Percentiles rank a stretch among this genome's conserved stretches.
Conservation (phyloP, 2,888 invertebrate genomes). For the Eristalinus aeneus region DNA sequence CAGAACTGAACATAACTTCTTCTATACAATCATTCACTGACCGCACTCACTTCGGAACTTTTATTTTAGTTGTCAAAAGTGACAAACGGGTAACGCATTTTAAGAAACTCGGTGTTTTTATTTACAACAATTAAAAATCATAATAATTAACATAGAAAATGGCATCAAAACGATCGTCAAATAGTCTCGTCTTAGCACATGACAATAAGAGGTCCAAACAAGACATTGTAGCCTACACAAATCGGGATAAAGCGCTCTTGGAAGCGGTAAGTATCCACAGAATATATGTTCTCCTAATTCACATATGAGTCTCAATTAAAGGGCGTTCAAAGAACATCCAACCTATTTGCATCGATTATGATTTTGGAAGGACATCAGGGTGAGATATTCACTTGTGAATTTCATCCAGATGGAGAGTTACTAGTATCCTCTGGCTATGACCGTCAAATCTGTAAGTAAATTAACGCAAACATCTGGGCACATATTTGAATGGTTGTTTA, state of each 20-base stretch:
- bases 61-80: not conserved
- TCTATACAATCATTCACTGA: not conserved
- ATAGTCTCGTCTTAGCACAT: conserved; percentile 79
- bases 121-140: not conserved
- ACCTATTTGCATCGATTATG: conserved; percentile 96
- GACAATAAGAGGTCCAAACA: conserved; percentile 86
- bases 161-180: conserved; percentile 77
- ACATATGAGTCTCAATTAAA: conserved; percentile 73
- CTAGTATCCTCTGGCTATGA: conserved; percentile 98
- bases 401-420: conserved; percentile 97
- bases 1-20: conserved; percentile 82
- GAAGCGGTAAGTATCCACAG: conserved; percentile 83
- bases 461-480: not conserved
- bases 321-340: conserved; percentile 91
- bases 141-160: conserved; percentile 69
- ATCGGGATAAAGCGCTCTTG: conserved; percentile 88
- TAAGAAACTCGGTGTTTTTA: not conserved
- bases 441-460: conserved; percentile 92
- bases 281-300: not conserved
- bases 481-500: not conserved
- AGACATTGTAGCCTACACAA: conserved; percentile 87
- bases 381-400: conserved; percentile 95
- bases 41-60: not conserved
- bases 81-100: not conserved
- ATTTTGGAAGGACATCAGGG: conserved; percentile 97